Percentiles rank a stretch among this genome's conserved stretches.
These are phyloP conservation scores for Scaptomyza hsui DNA, from an alignment of 1,140 invertebrate genomes.

Conservation along the genomic window DNA sequence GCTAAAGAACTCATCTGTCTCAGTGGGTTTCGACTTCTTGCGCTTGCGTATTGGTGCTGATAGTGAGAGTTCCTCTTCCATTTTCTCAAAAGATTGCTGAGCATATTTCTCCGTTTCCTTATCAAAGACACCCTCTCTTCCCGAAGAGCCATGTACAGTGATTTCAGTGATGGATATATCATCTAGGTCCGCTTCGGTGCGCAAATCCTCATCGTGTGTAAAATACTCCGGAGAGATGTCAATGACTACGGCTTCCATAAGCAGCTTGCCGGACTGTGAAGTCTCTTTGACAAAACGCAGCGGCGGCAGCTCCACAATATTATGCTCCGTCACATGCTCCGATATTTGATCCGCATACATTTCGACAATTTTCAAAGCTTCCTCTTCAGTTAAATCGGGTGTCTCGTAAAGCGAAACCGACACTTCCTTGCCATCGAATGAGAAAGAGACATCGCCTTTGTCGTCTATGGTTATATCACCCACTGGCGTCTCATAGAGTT, in stretches of 20 bases:
- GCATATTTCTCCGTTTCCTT: constrained; percentile 81
- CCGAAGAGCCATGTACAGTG: constrained; percentile 84
- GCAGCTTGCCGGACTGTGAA: constrained; percentile 92
- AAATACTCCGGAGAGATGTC: constrained; percentile 95
- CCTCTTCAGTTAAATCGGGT: constrained; percentile 95
- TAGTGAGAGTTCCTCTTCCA: constrained; percentile 72
- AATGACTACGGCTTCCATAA: constrained; percentile 96
- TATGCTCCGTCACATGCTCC: constrained; percentile 94
- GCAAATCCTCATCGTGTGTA: constrained; percentile 90
- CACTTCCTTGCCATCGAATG: constrained; percentile 95
- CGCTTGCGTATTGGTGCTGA: constrained; percentile 71
- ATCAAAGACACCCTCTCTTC: constrained; percentile 81
- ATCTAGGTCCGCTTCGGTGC: constrained; percentile 93
- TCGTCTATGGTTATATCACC: constrained; percentile 92
- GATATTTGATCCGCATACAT: constrained; percentile 97
- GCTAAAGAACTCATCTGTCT: constrained; percentile 86
- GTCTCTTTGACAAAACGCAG: constrained; percentile 94
- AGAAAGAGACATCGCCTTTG: constrained; percentile 93
- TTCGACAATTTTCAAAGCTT: constrained; percentile 95
- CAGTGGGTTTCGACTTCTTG: constrained; percentile 74
- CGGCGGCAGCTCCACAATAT: constrained; percentile 94
- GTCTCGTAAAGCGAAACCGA: constrained; percentile 96
- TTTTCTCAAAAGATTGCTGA: constrained; percentile 69
- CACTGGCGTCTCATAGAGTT: constrained; percentile 92
- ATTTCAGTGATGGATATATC: constrained; percentile 91